Evolutionary conservation across 2,888 invertebrate species (phyloP), one percentile per base, ranked within the genome.

Genomic region (Ennomos quercinarius): DNA sequence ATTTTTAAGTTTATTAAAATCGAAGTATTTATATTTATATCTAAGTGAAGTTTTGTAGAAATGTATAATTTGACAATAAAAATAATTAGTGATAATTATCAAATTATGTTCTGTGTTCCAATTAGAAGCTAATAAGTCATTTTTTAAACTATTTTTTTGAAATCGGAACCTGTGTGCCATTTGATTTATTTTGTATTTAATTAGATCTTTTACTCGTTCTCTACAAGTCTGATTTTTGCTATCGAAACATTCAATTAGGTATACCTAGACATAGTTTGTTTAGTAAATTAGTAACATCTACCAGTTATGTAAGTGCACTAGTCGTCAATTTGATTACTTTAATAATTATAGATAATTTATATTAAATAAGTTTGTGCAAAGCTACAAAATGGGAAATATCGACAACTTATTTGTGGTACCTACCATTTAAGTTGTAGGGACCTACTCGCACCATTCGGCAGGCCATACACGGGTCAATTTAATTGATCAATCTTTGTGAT

Each of bases 241-340:
- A 66, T 57, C 56, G 61, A 57, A 53, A 61, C 57, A 61, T 66
- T 63, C 54, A 61, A 53, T 35, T 50, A 37, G 36, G 37, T 52
- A 39, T 51, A 47, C 51, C 40, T 35, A 57, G 50, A 56, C 34
- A 44, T 62, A 61, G 49, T 34, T 40, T 51, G 8, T 50, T 61
- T 54, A 58, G 56, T 62, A 46, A 51, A 42, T 57, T 58, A 59
- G 48, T 52, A 37, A 59, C 61, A 44, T 63, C 39, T 72, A 77
- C 69, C 68, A 70, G 42, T 69, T 70, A 65, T 68, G 58, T 66
- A 67, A 70, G 67, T 72, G 68, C 57, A 70, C 80, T 79, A 79
- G 78, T 79, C 78, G 73, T 51, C 57, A 58, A 60, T 55, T 56
- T 59, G 44, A 58, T 67, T 71, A 68, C 70, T 74, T 72, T 64